Evolutionary conservation across 2,888 invertebrate species (phyloP).

Genomic region (Caenorhabditis sp.): DNA sequence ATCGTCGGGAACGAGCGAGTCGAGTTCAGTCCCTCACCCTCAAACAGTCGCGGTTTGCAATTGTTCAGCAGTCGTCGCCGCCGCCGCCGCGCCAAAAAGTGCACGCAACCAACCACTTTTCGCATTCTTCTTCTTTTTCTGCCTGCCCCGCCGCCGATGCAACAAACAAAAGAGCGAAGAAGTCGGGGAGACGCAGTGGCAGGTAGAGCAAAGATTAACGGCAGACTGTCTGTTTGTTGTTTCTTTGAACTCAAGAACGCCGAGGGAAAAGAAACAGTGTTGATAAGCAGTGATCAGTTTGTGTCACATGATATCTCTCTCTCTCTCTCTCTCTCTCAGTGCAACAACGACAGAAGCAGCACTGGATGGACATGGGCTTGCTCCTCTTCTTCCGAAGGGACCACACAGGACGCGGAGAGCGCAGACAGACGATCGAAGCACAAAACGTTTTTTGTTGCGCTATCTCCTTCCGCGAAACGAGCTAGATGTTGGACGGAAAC

Average conservation of each 20-base stretch:
- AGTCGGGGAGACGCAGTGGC: conserved; percentile 23
- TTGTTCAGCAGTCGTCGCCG: conserved; percentile 37
- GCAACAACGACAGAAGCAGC: no score
- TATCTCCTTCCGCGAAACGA: conserved; percentile 40
- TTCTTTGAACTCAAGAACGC: conserved; percentile 46
- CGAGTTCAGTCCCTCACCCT: no score
- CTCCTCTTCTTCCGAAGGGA: no score
- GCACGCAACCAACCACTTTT: conserved; percentile 40
- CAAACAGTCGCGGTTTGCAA: conserved; percentile 41
- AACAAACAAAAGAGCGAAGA: not conserved
- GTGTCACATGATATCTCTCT: conserved; percentile 22
- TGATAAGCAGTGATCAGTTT: conserved; percentile 39
- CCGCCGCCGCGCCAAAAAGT: conserved; percentile 43
- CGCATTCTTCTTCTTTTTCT: conserved; percentile 37
- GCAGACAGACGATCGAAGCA: conserved; percentile 36
- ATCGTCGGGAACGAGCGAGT: no score
- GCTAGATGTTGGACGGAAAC: conserved; percentile 44
- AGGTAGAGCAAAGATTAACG: conserved; percentile 47
- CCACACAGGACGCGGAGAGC: conserved; percentile 18
- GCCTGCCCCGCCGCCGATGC: no score
- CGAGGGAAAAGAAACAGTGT: no score
- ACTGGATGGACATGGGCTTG: conserved; percentile 37
- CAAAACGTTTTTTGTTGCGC: conserved; percentile 53
- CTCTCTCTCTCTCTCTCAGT: no score
- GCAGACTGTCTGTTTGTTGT: conserved; percentile 36